Evolutionary conservation across 2,888 invertebrate species (phyloP), one percentile per base, ranked within the genome.

Genomic region (Pheosia gnoma): DNA sequence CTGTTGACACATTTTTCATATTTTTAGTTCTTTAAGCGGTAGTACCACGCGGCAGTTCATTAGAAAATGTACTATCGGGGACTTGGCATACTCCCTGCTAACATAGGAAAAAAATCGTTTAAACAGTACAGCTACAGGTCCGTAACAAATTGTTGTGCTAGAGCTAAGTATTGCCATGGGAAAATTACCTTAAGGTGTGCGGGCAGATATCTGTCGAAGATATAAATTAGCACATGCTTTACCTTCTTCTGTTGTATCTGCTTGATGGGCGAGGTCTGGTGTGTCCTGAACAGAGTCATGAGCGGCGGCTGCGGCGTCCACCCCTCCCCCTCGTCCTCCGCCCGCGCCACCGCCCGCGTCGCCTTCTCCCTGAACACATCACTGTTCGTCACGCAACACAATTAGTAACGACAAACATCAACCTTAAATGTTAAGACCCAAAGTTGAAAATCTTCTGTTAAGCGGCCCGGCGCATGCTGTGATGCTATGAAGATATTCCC

Each of bases 261-360:
- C 54, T 95, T 93, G 57, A 96, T 96, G 59, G 95, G 95, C 4
- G 95, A 94, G 10, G 95, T 96, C 65, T 96, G 95, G 65, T 96
- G 95, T 2, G 96, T 95, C 71, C 96, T 96, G 81, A 97, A 97
- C 37, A 96, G 89, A 36, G 96, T 95, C 95, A 97, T 97, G 51
- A 97, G 88, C 0, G 97, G 96, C 0, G 96, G 96, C 82, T 97
- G 97, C 41, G 96, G 95, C 57, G 94, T 94, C 97, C 97, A 97
- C 5, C 70, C 73, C 4, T 82, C 86, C 47, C 81, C 86, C 2
- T 25, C 25, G 25, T 91, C 80, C 72, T 91, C 80, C 72, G 85
- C 64, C 85, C 88, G 67, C 74, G 86, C 71, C 76, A 88, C 58
- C 65, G 87, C 82, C 76, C 87, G 75, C 68, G 87, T 75, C 73